Evolutionary conservation across 2,113 vertebrate genomes (phyloP).

Genomic region (Istiophorus platypterus): DNA sequence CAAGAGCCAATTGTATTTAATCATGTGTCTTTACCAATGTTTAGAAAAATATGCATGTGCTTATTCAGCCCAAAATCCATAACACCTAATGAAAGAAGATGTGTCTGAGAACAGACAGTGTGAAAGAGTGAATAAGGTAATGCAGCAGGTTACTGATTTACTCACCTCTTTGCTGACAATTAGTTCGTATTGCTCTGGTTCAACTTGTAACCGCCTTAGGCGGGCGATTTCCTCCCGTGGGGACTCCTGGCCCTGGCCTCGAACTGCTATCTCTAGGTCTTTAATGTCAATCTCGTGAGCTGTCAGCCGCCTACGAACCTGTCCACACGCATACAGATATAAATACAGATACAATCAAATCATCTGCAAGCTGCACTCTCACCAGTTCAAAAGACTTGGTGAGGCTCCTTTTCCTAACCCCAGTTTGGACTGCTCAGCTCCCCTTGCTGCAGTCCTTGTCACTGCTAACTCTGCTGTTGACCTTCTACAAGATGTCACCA

Average conservation of each 20-base stretch:
- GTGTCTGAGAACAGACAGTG: background rate
- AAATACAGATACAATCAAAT: background rate
- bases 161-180: conserved; percentile 90
- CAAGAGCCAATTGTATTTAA: no score
- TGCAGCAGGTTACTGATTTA: no score
- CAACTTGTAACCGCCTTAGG: conserved; percentile 89
- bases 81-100: no score
- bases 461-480: no score
- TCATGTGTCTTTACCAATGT: no score
- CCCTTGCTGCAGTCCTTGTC: no score
- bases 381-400: background rate
- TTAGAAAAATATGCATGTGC: no score
- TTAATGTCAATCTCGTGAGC: conserved; percentile 97
- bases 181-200: conserved; percentile 88
- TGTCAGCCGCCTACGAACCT: conserved; percentile 93
- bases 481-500: no score
- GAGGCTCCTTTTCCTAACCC: no score
- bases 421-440: no score
- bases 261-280: conserved; percentile 91
- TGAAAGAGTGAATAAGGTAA: background rate
- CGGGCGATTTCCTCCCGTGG: conserved; percentile 94
- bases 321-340: conserved; percentile 23
- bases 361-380: background rate
- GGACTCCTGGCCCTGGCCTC: conserved; percentile 89
- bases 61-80: no score